phyloP scores from a whole-genome alignment of 2,888 invertebrate species.

The Lithophane leautieri region DNA sequence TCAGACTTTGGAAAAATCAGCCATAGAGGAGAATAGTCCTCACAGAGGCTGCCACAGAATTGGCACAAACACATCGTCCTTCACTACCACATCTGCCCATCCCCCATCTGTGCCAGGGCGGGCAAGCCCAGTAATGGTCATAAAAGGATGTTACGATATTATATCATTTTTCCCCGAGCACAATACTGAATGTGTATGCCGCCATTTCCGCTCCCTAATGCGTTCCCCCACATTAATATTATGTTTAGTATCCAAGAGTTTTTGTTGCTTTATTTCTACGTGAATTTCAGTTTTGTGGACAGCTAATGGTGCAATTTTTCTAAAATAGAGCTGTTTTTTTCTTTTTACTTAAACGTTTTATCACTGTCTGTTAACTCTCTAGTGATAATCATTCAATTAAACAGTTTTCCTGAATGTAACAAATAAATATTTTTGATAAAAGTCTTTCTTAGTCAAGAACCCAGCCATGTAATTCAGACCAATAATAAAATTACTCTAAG shows the following conservation, averaged over 20 bases:
- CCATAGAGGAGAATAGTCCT: constrained; percentile 1
- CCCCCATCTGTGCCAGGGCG: constrained; percentile 75
- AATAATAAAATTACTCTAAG: not conserved
- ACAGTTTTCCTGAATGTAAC: not conserved
- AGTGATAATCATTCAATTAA: not conserved
- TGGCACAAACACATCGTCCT: constrained; percentile 42
- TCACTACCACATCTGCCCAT: constrained; percentile 6
- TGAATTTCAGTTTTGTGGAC: constrained; percentile 40
- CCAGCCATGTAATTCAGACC: not conserved
- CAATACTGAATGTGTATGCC: constrained; percentile 83
- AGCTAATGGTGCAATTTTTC: constrained; percentile 32
- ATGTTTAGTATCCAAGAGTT: constrained; percentile 72
- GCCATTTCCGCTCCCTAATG: constrained; percentile 88
- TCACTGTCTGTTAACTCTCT: not conserved
- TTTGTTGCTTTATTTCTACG: constrained; percentile 69
- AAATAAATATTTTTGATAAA: not conserved
- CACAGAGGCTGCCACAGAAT: constrained; percentile 26
- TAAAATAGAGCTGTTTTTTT: constrained; percentile 10
- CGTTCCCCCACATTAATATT: constrained; percentile 80
- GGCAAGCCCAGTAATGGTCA: constrained; percentile 85
- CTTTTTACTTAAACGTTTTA: constrained; percentile 11
- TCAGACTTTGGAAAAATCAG: not conserved
- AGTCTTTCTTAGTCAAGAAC: not conserved
- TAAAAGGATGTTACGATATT: constrained; percentile 89
- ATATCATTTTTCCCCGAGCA: constrained; percentile 88